Percentiles rank a stretch among this genome's conserved stretches.
These are phyloP conservation scores for Leptobrachium ailaonicum DNA, from an alignment of 2,113 vertebrate genomes.

Conservation along the genomic window DNA sequence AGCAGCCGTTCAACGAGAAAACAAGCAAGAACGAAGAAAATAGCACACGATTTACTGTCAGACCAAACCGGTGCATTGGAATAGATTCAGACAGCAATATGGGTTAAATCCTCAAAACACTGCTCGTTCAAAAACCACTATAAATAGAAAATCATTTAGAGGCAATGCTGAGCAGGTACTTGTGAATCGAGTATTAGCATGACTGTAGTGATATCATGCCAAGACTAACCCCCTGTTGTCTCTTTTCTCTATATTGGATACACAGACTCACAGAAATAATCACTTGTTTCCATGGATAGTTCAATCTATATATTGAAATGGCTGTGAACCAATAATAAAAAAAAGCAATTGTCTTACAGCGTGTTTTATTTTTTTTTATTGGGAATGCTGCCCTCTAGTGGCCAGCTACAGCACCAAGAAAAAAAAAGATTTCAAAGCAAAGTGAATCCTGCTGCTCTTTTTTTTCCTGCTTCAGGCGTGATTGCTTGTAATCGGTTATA, in stretches of 20 bases:
- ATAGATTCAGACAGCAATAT: background rate
- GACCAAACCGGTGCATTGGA: background rate
- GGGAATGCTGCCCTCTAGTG: slow-evolving; percentile 43
- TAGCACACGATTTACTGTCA: background rate
- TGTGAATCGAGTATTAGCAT: background rate
- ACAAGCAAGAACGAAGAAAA: background rate
- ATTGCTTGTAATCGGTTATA: no score
- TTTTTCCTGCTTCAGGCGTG: no score
- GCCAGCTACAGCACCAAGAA: background rate
- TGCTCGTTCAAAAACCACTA: background rate
- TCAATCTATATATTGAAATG: slow-evolving; percentile 41
- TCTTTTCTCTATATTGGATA: slow-evolving; percentile 15
- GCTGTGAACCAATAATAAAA: slow-evolving; percentile 5
- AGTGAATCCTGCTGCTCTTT: no score
- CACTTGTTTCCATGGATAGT: slow-evolving; percentile 30
- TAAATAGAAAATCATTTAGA: slow-evolving; percentile 13
- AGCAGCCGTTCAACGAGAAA: background rate
- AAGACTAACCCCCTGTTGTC: slow-evolving; percentile 18
- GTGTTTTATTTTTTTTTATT: slow-evolving; percentile 14
- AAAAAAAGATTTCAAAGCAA: no score
- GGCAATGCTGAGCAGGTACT: background rate
- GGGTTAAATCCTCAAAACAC: background rate
- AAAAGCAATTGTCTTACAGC: slow-evolving; percentile 16
- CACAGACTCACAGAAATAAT: slow-evolving; percentile 35
- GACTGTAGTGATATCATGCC: slow-evolving; percentile 17